Conservation (phyloP, 2,113 vertebrate genomes). For the Notothenia coriiceps region DNA sequence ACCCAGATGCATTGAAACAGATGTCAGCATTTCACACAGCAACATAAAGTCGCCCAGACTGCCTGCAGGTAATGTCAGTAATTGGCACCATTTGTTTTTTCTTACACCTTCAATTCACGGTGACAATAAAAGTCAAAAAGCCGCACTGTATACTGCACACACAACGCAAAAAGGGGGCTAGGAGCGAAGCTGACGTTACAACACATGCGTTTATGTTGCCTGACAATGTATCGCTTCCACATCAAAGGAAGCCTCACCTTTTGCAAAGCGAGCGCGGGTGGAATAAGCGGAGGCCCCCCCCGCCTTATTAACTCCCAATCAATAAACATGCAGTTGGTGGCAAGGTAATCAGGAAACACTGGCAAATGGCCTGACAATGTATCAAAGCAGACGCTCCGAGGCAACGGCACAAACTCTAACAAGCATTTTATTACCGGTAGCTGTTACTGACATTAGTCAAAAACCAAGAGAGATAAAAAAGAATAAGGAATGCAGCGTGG, state of each 20-base stretch:
- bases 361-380: constrained; percentile 97
- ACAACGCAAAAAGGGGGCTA: constrained; percentile 23
- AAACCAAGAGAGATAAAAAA: constrained; percentile 96
- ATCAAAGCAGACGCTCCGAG: constrained; percentile 98
- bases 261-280: constrained; percentile 86
- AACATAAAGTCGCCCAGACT: constrained; percentile 50
- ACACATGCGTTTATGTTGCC: constrained; percentile 61
- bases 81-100: constrained; percentile 73
- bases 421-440: constrained; percentile 99
- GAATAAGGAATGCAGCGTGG: constrained; percentile 95
- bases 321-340: constrained; percentile 97
- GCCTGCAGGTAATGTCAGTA: constrained; percentile 60
- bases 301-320: constrained; percentile 98
- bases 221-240: constrained; percentile 89
- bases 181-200: constrained; percentile 69
- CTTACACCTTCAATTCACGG: constrained; percentile 57
- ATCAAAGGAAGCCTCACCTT: constrained; percentile 92
- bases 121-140: constrained; percentile 48
- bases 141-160: background rate
- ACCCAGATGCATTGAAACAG: constrained; percentile 47
- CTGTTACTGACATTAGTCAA: constrained; percentile 99
- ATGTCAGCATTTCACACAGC: constrained; percentile 64
- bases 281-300: constrained; percentile 79
- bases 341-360: constrained; percentile 98
- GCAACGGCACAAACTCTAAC: constrained; percentile 96